Evolutionary conservation across 1,140 invertebrate genomes (phyloP).

Genomic region (Neodiprion virginianus): DNA sequence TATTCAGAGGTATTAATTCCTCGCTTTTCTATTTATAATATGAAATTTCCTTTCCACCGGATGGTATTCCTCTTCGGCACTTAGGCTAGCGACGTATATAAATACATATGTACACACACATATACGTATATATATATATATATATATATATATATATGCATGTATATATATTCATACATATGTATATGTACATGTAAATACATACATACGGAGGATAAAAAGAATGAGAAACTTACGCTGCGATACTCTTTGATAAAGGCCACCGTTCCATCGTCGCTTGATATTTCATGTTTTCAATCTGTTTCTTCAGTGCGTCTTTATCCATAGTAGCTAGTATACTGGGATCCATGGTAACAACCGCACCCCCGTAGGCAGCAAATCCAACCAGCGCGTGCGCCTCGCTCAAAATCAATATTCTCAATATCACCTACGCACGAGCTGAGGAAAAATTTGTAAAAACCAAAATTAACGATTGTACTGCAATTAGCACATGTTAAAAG

Average conservation of each 20-base stretch:
- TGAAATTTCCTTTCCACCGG: too few relatives aligned
- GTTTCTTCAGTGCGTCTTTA: slow-evolving; percentile 95
- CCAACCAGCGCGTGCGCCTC: slow-evolving; percentile 57
- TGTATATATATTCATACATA: too few relatives aligned
- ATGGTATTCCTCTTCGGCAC: too few relatives aligned
- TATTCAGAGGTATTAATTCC: too few relatives aligned
- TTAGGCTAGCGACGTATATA: too few relatives aligned
- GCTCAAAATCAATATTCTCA: slow-evolving; percentile 57
- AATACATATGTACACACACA: too few relatives aligned
- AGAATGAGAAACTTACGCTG: slow-evolving; percentile 81
- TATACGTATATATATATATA: too few relatives aligned
- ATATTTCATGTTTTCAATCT: slow-evolving; percentile 97
- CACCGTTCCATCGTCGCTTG: slow-evolving; percentile 95
- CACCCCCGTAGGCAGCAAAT: slow-evolving; percentile 53
- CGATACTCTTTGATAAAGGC: slow-evolving; percentile 92
- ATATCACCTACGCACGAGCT: background rate
- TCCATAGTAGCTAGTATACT: slow-evolving; percentile 93
- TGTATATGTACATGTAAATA: too few relatives aligned
- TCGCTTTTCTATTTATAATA: too few relatives aligned
- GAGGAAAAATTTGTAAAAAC: background rate
- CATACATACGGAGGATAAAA: background rate
- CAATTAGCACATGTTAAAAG: too few relatives aligned
- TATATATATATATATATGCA: too few relatives aligned
- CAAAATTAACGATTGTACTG: too few relatives aligned
- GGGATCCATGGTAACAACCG: slow-evolving; percentile 78